Evolutionary conservation across 2,113 vertebrate species (phyloP), one percentile per base, ranked within the genome.

Genomic region (Paradoxurus hermaphroditus): DNA sequence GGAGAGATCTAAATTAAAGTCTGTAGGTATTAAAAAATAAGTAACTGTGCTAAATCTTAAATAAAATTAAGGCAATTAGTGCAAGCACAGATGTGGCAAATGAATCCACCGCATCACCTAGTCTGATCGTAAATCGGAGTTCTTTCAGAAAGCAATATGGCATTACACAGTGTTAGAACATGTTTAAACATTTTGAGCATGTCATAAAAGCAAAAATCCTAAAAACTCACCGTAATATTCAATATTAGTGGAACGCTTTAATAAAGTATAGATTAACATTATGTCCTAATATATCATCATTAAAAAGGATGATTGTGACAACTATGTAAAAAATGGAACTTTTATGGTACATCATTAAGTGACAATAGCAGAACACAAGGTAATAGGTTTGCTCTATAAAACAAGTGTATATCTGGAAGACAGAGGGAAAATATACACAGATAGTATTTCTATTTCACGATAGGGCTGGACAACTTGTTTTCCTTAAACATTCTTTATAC

Each of bases 321-420:
- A 53, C 27, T 65, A 19, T 68, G 7, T 94, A 81, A 96, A 91
- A 95, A 86, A 41, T 53, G 21, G 14, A 96, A 82, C 44, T 1
- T 36, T 93, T 91, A 87, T 73, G 31, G 72, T 90, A 86, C 23
- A 70, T n/a, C n/a, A 94, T 95, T 94, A 46, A 92, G 36, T 63
- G 44, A 44, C 1, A 77, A 86, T 51, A 94, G 34, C 67, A 89
- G 31, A 82, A 85, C 23, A 86, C 13, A 94, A 85, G 90, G 27
- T 87, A 84, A 56, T 70, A 34, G 27, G 19, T 46, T 94, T 86
- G 2, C 13, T 91, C 34, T 70, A 36, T 44, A 63, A 95, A 92
- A 79, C 56, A 65, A 67, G 4, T 59, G 15, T 72, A 15, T 70
- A 73, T 63, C 46, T 95, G 31, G 65, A 95, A 65, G 5, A 36